Evolutionary conservation across 2,797 vertebrate species (phyloP).

Genomic region (Gallirallus australis): DNA sequence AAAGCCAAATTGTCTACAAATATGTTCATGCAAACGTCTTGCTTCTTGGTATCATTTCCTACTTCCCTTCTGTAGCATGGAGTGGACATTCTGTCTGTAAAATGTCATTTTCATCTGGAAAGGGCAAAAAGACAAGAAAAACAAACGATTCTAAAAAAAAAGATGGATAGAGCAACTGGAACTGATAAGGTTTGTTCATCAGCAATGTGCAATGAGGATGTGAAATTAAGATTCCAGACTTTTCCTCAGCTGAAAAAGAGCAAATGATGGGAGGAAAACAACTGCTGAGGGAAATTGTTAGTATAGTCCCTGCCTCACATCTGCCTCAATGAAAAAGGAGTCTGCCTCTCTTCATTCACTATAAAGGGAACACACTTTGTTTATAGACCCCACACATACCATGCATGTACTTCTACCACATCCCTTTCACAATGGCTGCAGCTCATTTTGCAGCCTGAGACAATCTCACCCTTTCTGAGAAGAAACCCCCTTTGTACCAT

Average conservation of each 20-base stretch:
- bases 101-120: neutral
- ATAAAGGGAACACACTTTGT: neutral
- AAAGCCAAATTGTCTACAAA: neutral
- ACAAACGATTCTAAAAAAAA: neutral
- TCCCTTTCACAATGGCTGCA: neutral
- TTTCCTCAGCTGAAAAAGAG: neutral
- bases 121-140: neutral
- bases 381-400: neutral
- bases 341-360: neutral
- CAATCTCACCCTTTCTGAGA: neutral
- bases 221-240: neutral
- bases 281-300: neutral
- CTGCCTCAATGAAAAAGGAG: neutral
- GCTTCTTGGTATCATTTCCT: neutral
- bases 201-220: rapidly evolving
- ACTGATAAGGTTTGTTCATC: neutral
- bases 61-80: neutral
- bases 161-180: neutral
- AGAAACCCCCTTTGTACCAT: neutral
- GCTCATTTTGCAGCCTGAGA: neutral
- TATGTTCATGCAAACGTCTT: rapidly evolving
- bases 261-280: neutral
- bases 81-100: neutral
- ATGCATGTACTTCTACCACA: rapidly evolving
- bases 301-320: neutral